Evolutionary conservation across 2,888 invertebrate species (phyloP).

Genomic region (Myopa tessellatipennis): DNA sequence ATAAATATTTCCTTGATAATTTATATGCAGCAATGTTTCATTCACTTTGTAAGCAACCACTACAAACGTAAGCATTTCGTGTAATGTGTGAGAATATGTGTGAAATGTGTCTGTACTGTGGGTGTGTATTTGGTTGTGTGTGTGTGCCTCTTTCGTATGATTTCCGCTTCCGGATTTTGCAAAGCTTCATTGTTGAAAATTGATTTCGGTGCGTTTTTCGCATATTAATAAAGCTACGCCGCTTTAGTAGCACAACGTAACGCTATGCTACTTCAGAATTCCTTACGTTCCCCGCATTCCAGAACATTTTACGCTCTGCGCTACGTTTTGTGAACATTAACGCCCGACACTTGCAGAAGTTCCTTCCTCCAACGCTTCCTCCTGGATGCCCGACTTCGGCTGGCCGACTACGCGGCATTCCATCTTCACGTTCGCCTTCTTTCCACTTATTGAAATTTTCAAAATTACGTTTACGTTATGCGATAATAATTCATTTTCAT

Average conservation of each 20-base stretch:
- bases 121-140: not conserved
- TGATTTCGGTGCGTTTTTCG: conserved; percentile 44
- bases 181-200: conserved; percentile 41
- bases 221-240: conserved; percentile 28
- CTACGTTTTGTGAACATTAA: not conserved
- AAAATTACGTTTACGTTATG: conserved; percentile 10
- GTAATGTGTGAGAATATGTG: not conserved
- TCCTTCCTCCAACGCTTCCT: not conserved
- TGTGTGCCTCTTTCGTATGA: not conserved
- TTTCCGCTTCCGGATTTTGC: conserved; percentile 24
- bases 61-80: too few relatives aligned
- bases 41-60: not conserved
- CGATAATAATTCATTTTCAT: conserved; percentile 13
- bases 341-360: not conserved
- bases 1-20: conserved; percentile 34
- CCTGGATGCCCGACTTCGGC: not conserved
- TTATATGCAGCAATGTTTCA: conserved; percentile 30
- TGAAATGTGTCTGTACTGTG: not conserved
- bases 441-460: not conserved
- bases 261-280: not conserved
- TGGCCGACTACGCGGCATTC: not conserved
- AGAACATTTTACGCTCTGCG: not conserved
- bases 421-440: not conserved
- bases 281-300: not conserved
- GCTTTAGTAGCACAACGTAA: not conserved